Conservation (phyloP, 2,888 invertebrate genomes). For the Mesochorus sp. region DNA sequence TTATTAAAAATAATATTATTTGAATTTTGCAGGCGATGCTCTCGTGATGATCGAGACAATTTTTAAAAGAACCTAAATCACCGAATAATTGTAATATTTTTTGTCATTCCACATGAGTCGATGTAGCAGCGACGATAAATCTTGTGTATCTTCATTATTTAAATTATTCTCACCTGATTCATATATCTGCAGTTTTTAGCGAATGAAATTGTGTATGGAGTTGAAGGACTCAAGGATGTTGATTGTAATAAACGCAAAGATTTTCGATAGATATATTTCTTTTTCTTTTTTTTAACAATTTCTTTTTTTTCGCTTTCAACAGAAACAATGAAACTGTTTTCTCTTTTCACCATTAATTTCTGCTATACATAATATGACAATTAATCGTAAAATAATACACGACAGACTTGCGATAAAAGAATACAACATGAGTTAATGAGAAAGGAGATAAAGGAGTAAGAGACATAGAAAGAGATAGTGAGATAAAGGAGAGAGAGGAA, state of each 20-base stretch:
- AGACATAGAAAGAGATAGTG: constrained; percentile 19
- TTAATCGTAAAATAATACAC: constrained; percentile 79
- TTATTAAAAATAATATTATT: not conserved
- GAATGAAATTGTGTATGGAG: too few relatives aligned
- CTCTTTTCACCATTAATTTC: constrained; percentile 80
- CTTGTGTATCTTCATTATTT: too few relatives aligned
- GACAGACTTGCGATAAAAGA: constrained; percentile 74
- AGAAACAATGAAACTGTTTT: constrained; percentile 79
- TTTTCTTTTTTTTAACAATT: constrained; percentile 78
- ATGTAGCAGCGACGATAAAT: too few relatives aligned
- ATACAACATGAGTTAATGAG: constrained; percentile 64
- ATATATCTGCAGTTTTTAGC: too few relatives aligned
- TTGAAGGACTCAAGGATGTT: constrained; percentile 3
- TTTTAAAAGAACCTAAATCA: too few relatives aligned
- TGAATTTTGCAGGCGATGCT: not conserved
- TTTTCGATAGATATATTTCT: constrained; percentile 29
- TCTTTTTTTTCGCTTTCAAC: constrained; percentile 75
- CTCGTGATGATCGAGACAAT: too few relatives aligned
- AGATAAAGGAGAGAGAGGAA: not conserved
- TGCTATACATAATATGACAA: constrained; percentile 80
- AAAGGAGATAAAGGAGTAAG: constrained; percentile 41
- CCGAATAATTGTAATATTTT: too few relatives aligned
- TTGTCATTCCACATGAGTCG: too few relatives aligned
- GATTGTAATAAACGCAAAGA: constrained; percentile 18
- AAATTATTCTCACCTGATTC: not conserved